These are phyloP conservation scores for Carettochelys insculpta DNA, from an alignment of 2,113 vertebrate genomes.

Conservation along the genomic window DNA sequence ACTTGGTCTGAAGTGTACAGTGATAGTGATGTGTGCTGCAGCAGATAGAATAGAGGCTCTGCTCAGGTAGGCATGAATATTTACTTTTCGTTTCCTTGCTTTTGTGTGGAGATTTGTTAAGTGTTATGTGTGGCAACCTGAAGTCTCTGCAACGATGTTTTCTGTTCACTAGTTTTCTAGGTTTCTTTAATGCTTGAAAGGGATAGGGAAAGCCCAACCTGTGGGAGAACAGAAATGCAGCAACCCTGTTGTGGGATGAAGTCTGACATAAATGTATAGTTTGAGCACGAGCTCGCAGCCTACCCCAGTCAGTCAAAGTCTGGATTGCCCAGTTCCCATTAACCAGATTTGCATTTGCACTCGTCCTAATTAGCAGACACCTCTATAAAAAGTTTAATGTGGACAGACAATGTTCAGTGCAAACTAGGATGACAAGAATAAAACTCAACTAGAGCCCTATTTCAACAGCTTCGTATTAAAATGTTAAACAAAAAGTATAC, in stretches of 20 bases:
- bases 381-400: neutral
- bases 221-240: neutral
- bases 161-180: neutral
- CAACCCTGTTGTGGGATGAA: neutral
- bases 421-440: neutral
- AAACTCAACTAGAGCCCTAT: neutral
- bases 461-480: neutral
- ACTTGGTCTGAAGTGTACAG: neutral
- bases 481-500: neutral
- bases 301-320: neutral
- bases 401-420: neutral
- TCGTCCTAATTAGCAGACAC: neutral
- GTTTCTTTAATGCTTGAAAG: neutral
- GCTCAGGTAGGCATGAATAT: neutral
- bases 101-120: neutral
- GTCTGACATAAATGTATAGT: neutral
- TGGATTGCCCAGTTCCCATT: neutral
- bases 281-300: neutral
- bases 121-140: neutral
- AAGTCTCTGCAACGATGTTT: neutral
- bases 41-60: neutral
- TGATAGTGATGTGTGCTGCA: neutral
- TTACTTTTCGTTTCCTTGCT: neutral
- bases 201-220: neutral
- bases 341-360: neutral